Conservation (phyloP, 2,113 vertebrate species). For the Sturnus vulgaris region DNA sequence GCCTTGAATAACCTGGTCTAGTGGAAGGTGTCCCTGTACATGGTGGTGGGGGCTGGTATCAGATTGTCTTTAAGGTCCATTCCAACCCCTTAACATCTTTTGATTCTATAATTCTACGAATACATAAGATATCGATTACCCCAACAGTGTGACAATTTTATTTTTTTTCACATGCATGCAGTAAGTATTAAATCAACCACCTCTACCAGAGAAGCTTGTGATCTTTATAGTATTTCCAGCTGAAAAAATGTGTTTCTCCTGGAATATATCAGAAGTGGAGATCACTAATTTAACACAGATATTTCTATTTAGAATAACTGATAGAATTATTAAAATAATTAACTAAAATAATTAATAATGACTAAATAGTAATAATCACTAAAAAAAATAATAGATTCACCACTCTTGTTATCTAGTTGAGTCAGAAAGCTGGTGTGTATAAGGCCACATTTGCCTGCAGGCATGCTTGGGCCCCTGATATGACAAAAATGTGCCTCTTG, state of each 20-base stretch:
- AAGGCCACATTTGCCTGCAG: background rate
- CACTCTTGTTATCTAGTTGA: background rate
- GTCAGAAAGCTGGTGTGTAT: background rate
- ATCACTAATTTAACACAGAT: background rate
- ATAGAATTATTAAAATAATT: background rate
- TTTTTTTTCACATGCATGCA: background rate
- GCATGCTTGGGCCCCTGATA: background rate
- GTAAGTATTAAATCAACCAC: background rate
- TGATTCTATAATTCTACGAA: background rate
- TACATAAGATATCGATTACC: background rate
- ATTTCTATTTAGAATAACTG: background rate
- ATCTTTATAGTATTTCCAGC: background rate
- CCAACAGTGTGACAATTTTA: background rate
- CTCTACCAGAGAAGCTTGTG: background rate
- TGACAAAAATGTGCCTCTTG: constrained; percentile 28
- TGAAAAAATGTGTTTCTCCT: background rate
- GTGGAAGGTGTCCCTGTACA: background rate
- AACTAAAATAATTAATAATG: background rate
- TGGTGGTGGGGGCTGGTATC: background rate
- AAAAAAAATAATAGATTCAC: background rate
- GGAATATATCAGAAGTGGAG: background rate
- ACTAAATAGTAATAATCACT: background rate
- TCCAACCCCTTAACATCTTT: background rate
- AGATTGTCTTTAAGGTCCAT: background rate
- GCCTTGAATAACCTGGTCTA: background rate